Evolutionary conservation across 2,888 invertebrate species (phyloP), one percentile per base, ranked within the genome.

Genomic region (Diloba caeruleocephala): DNA sequence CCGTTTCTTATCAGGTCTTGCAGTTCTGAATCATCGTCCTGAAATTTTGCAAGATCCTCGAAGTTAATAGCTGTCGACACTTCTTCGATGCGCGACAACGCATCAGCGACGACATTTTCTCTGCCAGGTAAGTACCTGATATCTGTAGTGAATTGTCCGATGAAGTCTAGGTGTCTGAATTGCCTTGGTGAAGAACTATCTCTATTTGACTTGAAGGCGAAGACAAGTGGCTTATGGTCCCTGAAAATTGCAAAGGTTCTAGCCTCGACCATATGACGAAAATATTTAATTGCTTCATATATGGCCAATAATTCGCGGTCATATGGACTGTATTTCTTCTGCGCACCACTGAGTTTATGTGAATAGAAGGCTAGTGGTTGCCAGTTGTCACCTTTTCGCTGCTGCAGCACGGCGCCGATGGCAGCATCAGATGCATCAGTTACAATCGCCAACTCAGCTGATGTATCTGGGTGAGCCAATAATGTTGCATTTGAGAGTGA

Each of bases 261-360:
- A 0, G 23, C 36, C 12, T 42, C 49, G 0, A 50, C 31, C 36
- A 37, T 29, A 17, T 29, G 34, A 0, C 42, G 34, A 9, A 50
- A 50, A 21, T 50, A 29, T n/a, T 42, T 42, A 0, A 50, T 10
- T 2, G 50, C 23, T 13, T 50, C 42, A 10, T 50, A 37, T 6
- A 17, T 12, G 1, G 43, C 25, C 9, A 43, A 2, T 1, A 31
- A 9, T 9, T 31, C 31, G 2, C 31, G 14, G 12, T 31, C 14
- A 9, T 31, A 31, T 0, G 31, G 12, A 23, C 21, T n/a, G 32
- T 42, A 23, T 12, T 42, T 25, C 13, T 29, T 17, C 13, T 12
- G 19, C 9, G 29, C 10, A 12, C 31, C 10, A 5, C 17, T 38
- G 5, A 51, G 17, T 5, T 44, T 45, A 14, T 28, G 26, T 1